Conservation (phyloP, 1,140 invertebrate species). For the Nautilus pompilius region DNA sequence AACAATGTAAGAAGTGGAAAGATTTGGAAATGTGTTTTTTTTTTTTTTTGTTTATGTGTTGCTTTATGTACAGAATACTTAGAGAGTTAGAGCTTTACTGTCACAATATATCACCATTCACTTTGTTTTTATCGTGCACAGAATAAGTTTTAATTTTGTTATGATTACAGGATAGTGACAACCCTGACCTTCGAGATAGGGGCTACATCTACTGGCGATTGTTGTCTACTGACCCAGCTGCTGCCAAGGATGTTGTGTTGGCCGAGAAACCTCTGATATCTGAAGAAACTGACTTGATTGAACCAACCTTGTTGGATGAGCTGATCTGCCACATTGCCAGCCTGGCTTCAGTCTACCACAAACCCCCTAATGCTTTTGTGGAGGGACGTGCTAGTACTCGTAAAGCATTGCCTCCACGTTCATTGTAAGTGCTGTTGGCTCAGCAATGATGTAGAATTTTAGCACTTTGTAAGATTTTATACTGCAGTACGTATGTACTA, state of each 20-base stretch:
- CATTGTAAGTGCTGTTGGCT: no score
- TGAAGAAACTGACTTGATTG: slow-evolving; percentile 97
- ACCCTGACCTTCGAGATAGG: slow-evolving; percentile 96
- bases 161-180: slow-evolving; percentile 90
- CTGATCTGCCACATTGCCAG: slow-evolving; percentile 99
- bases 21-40: no score
- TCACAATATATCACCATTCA: no score
- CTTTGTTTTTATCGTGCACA: neutral
- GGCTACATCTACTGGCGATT: slow-evolving; percentile 99
- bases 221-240: slow-evolving; percentile 96
- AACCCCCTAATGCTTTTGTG: slow-evolving; percentile 97
- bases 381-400: slow-evolving; percentile 66
- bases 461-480: no score
- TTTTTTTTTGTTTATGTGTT: no score
- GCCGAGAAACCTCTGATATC: slow-evolving; percentile 99
- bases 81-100: no score
- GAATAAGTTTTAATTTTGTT: slow-evolving; percentile 1
- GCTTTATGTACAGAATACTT: no score
- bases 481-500: no score
- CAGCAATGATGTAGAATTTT: no score
- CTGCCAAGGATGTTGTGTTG: slow-evolving; percentile 97
- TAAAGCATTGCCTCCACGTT: slow-evolving; percentile 48
- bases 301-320: slow-evolving; percentile 96
- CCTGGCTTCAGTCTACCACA: slow-evolving; percentile 98
- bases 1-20: no score